Evolutionary conservation across 30 jellyfish, hydroid and myxozoan species (phyloP), one percentile per base, ranked within the genome.

Genomic region (Aurelia aurita): DNA sequence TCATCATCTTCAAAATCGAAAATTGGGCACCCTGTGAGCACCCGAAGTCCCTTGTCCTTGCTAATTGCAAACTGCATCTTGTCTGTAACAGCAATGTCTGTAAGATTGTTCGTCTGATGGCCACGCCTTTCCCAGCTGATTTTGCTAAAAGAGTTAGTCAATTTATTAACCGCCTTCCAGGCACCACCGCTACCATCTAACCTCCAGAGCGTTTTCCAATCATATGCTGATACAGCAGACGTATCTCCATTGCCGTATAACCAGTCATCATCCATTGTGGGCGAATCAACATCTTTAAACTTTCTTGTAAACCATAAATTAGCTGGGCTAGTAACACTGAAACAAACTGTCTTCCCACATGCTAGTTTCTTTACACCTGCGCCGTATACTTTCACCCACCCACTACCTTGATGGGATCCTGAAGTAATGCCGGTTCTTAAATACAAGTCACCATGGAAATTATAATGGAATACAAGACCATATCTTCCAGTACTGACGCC

Each of bases 1-100:
- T 69, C 85, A 29, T 55, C 61, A 25, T 69, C 85, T 58, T 82
- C 92, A 69, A 82, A 82, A 39, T 82, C 92, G 26, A 82, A 82
- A 3, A 82, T 82, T 18, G 92, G 80, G 69, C 92, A 82, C 14
- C 92, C 92, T 1, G 83, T 65, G 5, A 20, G 63, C 21, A 80
- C 63, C 7, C 46, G 71, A 28, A 65, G 15, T 35, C 49, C 14
- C 27, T 66, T 51, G 29, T 80, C 82, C 12, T 62, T n/a, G 16
- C 71, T n/a, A 46, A 80, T 54, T 26, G 67, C 67, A 55, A 55
- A 55, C 1, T n/a, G 29, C 25, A 55, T 25, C 29, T 55, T 55
- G 29, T 55, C 67, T 22, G 67, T 55, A 3, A 55, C 67, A 1
- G 67, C 67, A 55, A 55, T n/a, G 6, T 55, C 29, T 19, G 8